These are phyloP conservation scores for Cricetomys ansorgei DNA, from an alignment of 2,113 vertebrate genomes.

Conservation along the genomic window DNA sequence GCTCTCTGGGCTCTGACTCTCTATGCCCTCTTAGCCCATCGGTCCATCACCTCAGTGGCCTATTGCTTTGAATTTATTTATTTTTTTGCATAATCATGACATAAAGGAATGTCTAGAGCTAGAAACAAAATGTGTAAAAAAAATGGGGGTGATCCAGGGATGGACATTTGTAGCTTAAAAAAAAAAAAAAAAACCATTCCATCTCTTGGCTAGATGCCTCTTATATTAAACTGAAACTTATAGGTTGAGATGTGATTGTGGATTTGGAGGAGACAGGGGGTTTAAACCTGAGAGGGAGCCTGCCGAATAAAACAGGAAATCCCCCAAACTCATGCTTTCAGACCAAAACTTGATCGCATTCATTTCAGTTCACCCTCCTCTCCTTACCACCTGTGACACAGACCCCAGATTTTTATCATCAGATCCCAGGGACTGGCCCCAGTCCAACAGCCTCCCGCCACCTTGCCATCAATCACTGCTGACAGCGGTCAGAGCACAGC, in stretches of 20 bases:
- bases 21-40: background rate
- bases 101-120: slow-evolving; percentile 84
- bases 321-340: slow-evolving; percentile 1
- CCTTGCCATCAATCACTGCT: slow-evolving; percentile 81
- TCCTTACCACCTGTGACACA: slow-evolving; percentile 80
- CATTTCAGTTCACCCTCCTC: slow-evolving; percentile 75
- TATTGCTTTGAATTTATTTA: slow-evolving; percentile 73
- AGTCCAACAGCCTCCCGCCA: slow-evolving; percentile 33
- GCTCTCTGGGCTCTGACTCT: background rate
- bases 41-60: background rate
- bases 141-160: slow-evolving; percentile 66
- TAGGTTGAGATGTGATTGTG: slow-evolving; percentile 73
- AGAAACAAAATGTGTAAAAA: slow-evolving; percentile 81
- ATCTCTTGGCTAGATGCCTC: slow-evolving; percentile 80
- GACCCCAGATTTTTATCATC: slow-evolving; percentile 84
- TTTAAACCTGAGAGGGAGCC: slow-evolving; percentile 67
- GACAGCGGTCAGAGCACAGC: slow-evolving; percentile 79
- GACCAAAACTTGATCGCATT: slow-evolving; percentile 75
- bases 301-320: slow-evolving; percentile 77
- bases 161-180: slow-evolving; percentile 1
- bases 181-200: too few species aligned
- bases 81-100: slow-evolving; percentile 56
- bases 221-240: slow-evolving; percentile 89
- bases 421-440: slow-evolving; percentile 75
- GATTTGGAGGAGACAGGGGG: slow-evolving; percentile 63